phyloP scores from a whole-genome alignment of 2,797 vertebrate genomes.

The Pogoniulus pusillus region DNA sequence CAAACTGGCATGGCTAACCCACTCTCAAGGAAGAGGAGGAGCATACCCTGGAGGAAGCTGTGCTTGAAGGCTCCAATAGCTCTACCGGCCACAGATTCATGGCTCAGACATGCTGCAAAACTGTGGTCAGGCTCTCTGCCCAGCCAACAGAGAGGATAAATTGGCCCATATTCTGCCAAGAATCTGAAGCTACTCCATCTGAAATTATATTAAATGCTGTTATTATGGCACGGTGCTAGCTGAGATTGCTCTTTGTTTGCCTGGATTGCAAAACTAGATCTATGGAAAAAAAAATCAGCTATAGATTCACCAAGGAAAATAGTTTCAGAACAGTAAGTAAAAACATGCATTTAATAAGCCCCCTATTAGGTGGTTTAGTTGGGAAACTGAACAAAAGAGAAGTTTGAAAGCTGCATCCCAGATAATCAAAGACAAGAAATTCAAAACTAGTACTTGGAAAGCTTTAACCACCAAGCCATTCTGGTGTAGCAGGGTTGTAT shows the following conservation, averaged over 20 bases:
- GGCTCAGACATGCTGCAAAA: not conserved
- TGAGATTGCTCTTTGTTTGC: not conserved
- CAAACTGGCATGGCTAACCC: not conserved
- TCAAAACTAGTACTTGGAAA: not conserved
- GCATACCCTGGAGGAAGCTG: not conserved
- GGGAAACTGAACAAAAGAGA: constrained; percentile 4
- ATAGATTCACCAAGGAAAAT: not conserved
- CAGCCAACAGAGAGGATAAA: not conserved
- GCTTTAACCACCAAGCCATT: not conserved
- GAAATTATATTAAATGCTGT: constrained; percentile 36
- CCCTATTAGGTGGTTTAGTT: not conserved
- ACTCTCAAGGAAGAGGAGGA: not conserved
- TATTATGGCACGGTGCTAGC: constrained; percentile 20
- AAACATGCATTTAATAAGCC: constrained; percentile 10
- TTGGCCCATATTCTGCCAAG: not conserved
- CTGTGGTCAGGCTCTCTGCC: constrained; percentile 33
- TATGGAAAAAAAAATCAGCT: constrained; percentile 12
- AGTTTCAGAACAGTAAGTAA: constrained; percentile 5
- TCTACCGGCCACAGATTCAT: constrained; percentile 19
- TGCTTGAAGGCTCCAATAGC: not conserved
- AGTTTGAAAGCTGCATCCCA: not conserved
- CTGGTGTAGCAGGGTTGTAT: not conserved
- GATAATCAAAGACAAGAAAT: not conserved
- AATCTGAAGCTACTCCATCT: not conserved
- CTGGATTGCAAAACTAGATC: not conserved